Evolutionary conservation across 2,113 vertebrate species (phyloP).

Genomic region (Colossoma macropomum): DNA sequence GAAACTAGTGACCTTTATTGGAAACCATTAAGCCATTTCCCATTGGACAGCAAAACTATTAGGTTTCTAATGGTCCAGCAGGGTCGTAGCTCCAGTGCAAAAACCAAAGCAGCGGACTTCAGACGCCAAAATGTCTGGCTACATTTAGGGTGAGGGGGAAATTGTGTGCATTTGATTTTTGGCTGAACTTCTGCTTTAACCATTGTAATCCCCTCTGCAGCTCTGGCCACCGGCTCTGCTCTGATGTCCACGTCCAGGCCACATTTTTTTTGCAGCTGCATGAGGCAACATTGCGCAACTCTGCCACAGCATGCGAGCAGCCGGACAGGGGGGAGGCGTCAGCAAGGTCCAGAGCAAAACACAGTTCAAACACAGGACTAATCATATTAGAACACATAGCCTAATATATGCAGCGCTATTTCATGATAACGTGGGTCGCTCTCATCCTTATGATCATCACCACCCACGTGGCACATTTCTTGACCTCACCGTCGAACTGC

Average conservation of each 20-base stretch:
- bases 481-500: neutral
- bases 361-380: neutral
- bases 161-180: neutral
- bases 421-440: neutral
- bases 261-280: neutral
- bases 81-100: too few relatives aligned
- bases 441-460: neutral
- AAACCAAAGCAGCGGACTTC: too few relatives aligned
- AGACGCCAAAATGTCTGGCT: too few relatives aligned
- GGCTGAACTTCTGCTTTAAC: neutral
- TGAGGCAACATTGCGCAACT: conserved; percentile 71
- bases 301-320: conserved; percentile 15
- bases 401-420: neutral
- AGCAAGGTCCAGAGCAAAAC: conserved; percentile 49
- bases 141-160: neutral
- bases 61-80: too few relatives aligned
- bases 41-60: too few relatives aligned
- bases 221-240: neutral
- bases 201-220: neutral
- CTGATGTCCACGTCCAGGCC: neutral
- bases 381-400: neutral
- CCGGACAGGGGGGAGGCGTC: conserved; percentile 46
- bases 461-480: neutral
- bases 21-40: too few relatives aligned
- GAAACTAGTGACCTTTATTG: too few relatives aligned